Base-by-base conservation (phyloP, 2,888 invertebrate species). In the Sinohyriopsis cumingii region DNA sequence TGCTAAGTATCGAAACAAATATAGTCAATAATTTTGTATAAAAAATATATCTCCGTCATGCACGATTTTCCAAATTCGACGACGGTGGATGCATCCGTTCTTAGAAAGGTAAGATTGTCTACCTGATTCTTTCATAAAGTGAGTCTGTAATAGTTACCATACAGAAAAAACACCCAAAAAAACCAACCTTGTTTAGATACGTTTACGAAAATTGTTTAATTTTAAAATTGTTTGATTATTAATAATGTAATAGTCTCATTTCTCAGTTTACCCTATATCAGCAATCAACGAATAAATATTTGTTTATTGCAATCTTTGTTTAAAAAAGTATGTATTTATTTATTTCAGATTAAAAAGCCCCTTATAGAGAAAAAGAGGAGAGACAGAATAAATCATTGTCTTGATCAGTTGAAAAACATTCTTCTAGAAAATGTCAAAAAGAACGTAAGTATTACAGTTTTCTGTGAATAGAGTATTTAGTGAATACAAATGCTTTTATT, bases 361-460 rank as follows among this genome's bases (percentile, higher is more conserved):
- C 55, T 77, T 59, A 77, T 77, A 54, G 77, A 77, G n/a, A 73
- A 73, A 67, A 77, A 73, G 60, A 62, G 77, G 61, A 63, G 77
- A 62, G 77, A 77, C 63, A 62, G 77, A 65, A 77, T 77, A 9
- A 77, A 77, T 68, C 73, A 68, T 55, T 77, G 77, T 56, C 67
- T 77, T 53, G 55, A 65, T 18, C 74, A 77, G 53, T 72, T 77
- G 22, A 77, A 77, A 53, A 24, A 65, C 33, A 73, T 77, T 6
- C 63, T 77, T 22, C 68, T 77, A 57, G 77, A 77, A 5, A 75
- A 77, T 63, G 75, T 75, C n/a, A 77, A 75, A 73, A 71, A 71
- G 55, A 73, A 75, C 63, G 77, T 77, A 77, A 77, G 77, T 77
- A 65, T 22, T 33, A 12, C 12, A 45, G 45, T 45, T 45, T 45